Evolutionary conservation across 2,888 invertebrate species (phyloP).

Genomic region (Nymphalis polychloros): DNA sequence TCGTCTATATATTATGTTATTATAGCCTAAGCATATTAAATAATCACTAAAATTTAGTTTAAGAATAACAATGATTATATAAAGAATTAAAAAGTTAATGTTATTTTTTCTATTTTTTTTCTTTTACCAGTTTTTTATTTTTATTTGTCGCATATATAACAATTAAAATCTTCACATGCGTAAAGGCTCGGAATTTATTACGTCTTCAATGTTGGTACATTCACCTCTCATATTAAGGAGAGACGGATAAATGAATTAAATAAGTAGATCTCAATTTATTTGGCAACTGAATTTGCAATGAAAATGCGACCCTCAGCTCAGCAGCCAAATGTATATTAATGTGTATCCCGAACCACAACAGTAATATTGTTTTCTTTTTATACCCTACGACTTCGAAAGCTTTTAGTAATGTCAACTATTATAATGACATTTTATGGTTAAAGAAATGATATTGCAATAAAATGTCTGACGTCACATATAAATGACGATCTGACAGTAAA

Average conservation of each 20-base stretch:
- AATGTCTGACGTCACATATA: slow-evolving; percentile 28
- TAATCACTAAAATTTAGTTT: too few species aligned
- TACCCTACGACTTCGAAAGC: slow-evolving; percentile 63
- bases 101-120: not conserved
- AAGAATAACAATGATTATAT: too few species aligned
- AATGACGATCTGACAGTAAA: slow-evolving; percentile 1
- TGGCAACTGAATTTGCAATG: slow-evolving; percentile 69
- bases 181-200: not conserved
- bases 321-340: slow-evolving; percentile 77
- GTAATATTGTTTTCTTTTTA: slow-evolving; percentile 78
- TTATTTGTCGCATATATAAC: too few species aligned
- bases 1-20: not conserved
- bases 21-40: not conserved
- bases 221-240: slow-evolving; percentile 1
- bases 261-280: slow-evolving; percentile 63
- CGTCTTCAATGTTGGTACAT: not conserved
- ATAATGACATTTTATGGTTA: slow-evolving; percentile 64
- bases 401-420: slow-evolving; percentile 74
- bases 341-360: slow-evolving; percentile 66
- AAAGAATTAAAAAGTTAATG: not conserved
- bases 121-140: too few species aligned
- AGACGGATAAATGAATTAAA: slow-evolving; percentile 45
- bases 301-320: slow-evolving; percentile 59
- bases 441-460: slow-evolving; percentile 58
- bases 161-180: too few species aligned